Base-by-base conservation (phyloP, 2,888 invertebrate genomes). In the Rhabditoides inermis region DNA sequence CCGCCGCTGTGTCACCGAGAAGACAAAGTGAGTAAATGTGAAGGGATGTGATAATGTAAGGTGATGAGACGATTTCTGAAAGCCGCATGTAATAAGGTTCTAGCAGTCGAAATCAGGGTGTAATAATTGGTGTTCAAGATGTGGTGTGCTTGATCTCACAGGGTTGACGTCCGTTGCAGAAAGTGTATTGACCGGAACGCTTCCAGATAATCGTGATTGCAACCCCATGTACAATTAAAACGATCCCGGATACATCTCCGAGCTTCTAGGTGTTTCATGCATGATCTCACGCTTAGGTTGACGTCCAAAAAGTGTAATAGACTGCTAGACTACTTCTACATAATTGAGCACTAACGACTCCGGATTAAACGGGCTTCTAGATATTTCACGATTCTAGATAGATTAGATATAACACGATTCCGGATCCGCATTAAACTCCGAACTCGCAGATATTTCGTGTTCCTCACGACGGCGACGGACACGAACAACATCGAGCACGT, bases 381-480 rank as follows among this genome's bases (percentile, higher is more conserved):
- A 32, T 32, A 10, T 32, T 32, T 32, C 32, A 10, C 15, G 7
- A 32, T 10, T 7, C 7, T 32, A 32, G 15, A 32, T 10, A 7
- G 7, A 32, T 32, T 10, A 7, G 7, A 10, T 10, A 32, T 32
- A 40, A 20, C 20, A n/a, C n/a, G n/a, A n/a, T n/a, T n/a, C n/a
- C n/a, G n/a, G n/a, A 27, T 28, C n/a, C 30, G 40, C 25, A 40
- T 39, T 40, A 44, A 39, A 12, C 28, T 25, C 23, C 50, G 30
- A 2, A 50, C 42, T 37, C 59, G 60, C 37, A 58, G 58, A 36
- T 68, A 58, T 44, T 68, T 60, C 48, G 47, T 57, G 23, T 68
- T 65, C 53, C 68, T 75, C 23, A 76, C 77, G 1, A 75, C 73
- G 32, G 77, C 77, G 3, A 77, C 77, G 15, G 76, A 78, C 53